Evolutionary conservation across 2,888 invertebrate genomes (phyloP).

Genomic region (Cloeon dipterum): DNA sequence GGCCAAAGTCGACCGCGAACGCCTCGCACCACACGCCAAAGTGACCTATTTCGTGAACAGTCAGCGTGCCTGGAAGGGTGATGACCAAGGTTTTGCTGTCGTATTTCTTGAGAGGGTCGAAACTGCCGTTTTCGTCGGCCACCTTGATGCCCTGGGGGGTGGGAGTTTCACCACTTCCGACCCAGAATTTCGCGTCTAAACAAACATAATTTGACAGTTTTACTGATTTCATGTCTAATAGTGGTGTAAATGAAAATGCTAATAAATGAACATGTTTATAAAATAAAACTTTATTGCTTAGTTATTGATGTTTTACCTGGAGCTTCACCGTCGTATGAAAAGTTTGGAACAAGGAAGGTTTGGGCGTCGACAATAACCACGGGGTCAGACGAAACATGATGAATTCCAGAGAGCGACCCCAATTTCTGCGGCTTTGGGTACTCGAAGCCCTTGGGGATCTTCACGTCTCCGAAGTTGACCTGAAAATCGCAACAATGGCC

Average conservation of each 20-base stretch:
- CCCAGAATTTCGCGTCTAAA: slow-evolving; percentile 86
- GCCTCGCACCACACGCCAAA: slow-evolving; percentile 87
- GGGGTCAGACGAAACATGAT: slow-evolving; percentile 63
- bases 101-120: slow-evolving; percentile 58
- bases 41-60: slow-evolving; percentile 79
- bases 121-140: slow-evolving; percentile 71
- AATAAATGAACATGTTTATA: not conserved
- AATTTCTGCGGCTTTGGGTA: slow-evolving; percentile 68
- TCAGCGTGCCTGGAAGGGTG: slow-evolving; percentile 69
- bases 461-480: slow-evolving; percentile 78
- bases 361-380: slow-evolving; percentile 83
- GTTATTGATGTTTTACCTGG: slow-evolving; percentile 69
- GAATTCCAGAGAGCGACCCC: slow-evolving; percentile 46
- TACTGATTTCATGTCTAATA: not conserved
- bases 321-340: slow-evolving; percentile 80
- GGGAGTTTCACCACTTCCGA: slow-evolving; percentile 58
- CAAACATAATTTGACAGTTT: too few relatives aligned
- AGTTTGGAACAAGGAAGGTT: slow-evolving; percentile 70
- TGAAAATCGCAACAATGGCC: slow-evolving; percentile 16
- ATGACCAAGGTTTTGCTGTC: slow-evolving; percentile 72
- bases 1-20: slow-evolving; percentile 81
- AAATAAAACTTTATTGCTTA: too few relatives aligned
- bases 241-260: not conserved
- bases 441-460: slow-evolving; percentile 52
- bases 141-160: slow-evolving; percentile 64